A percentile compares a stretch with the other conserved stretches of the same genome.
phyloP scores from a whole-genome alignment of 2,113 vertebrate genomes.

The Protobothrops flavoviridis region DNA sequence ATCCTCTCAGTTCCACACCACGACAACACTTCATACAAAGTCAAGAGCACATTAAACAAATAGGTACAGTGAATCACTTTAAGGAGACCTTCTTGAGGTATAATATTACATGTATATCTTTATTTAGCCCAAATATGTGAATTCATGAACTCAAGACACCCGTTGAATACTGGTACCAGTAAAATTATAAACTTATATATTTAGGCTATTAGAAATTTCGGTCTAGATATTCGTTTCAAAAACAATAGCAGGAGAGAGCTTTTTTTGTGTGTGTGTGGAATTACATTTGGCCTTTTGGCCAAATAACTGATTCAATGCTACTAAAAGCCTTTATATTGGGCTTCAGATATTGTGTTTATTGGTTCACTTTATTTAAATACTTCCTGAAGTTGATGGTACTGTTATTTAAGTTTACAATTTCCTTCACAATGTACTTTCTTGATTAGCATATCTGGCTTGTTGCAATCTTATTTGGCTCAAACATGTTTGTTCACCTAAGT shows the following conservation, averaged over 20 bases:
- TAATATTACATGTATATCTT: background rate
- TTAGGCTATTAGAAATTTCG: too few relatives aligned
- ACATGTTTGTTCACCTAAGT: background rate
- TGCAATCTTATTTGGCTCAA: background rate
- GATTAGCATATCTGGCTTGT: background rate
- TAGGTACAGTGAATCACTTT: background rate
- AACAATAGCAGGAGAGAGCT: too few relatives aligned
- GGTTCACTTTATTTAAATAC: background rate
- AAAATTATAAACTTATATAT: too few relatives aligned
- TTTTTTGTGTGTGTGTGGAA: too few relatives aligned
- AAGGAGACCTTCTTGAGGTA: background rate
- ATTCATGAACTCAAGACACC: background rate
- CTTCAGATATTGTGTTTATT: background rate
- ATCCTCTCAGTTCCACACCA: background rate
- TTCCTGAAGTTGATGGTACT: background rate
- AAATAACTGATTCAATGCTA: background rate
- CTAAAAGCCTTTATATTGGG: background rate
- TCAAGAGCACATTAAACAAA: background rate
- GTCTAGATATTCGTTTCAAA: too few relatives aligned
- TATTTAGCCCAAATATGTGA: background rate
- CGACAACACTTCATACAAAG: background rate
- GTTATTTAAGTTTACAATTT: background rate
- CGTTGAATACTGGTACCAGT: background rate
- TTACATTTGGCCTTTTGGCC: background rate
- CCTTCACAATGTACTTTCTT: background rate